A percentile compares a stretch with the other conserved stretches of the same genome.
phyloP scores from a whole-genome alignment of 2,888 invertebrate genomes.

The Luffia ferchaultella region DNA sequence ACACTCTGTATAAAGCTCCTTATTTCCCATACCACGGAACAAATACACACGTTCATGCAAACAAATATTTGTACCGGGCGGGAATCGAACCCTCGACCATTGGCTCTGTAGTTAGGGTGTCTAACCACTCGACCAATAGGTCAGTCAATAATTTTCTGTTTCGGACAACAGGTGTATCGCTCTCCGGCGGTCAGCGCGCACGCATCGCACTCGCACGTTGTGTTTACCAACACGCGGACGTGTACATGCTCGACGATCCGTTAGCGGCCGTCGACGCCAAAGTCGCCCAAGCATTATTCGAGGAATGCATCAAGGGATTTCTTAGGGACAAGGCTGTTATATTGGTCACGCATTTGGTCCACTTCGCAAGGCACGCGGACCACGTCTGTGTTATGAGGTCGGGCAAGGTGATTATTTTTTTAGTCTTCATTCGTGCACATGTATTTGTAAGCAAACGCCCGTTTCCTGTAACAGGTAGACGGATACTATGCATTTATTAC shows the following conservation, averaged over 20 bases:
- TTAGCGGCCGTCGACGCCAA: constrained; percentile 48
- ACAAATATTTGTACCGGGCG: too few species aligned
- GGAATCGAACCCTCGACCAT: too few species aligned
- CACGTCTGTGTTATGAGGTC: constrained; percentile 46
- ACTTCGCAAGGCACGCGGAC: constrained; percentile 58
- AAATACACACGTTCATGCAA: too few species aligned
- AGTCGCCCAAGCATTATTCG: constrained; percentile 68
- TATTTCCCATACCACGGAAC: too few species aligned
- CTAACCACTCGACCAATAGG: too few species aligned
- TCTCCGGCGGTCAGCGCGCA: constrained; percentile 76
- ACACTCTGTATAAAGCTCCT: too few species aligned
- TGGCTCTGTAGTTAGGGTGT: too few species aligned
- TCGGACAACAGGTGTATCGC: constrained; percentile 52
- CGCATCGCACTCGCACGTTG: constrained; percentile 62
- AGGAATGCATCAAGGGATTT: constrained; percentile 65
- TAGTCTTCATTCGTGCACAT: too few species aligned
- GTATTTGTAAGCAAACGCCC: too few species aligned
- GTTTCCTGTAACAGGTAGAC: too few species aligned
- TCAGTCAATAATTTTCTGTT: neutral
- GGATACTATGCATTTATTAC: constrained; percentile 33
- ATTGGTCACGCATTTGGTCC: constrained; percentile 73
- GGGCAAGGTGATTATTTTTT: constrained; percentile 35
- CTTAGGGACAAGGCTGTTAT: constrained; percentile 62
- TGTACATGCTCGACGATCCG: constrained; percentile 67
- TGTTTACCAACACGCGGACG: constrained; percentile 68